Evolutionary conservation across 2,797 vertebrate genomes (phyloP).

Genomic region (Echiichthys vipera): DNA sequence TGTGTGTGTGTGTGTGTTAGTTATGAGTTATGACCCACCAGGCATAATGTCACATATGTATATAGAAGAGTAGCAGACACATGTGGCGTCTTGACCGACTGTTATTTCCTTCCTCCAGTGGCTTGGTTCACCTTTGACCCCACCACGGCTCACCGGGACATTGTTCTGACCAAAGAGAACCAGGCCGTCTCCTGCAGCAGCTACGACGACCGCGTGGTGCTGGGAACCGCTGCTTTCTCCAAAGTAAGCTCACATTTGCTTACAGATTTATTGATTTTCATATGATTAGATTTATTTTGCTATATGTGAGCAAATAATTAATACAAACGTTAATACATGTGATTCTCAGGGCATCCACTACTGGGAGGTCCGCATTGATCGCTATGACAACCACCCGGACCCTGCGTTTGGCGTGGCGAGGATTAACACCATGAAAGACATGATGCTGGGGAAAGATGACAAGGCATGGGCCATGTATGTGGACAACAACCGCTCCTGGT

Average conservation of each 20-base stretch:
- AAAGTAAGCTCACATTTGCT: conserved; percentile 74
- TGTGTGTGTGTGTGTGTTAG: no score
- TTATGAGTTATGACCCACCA: no score
- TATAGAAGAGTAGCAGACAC: no score
- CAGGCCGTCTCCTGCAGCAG: conserved; percentile 95
- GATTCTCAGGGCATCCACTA: conserved; percentile 89
- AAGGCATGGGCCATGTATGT: conserved; percentile 99
- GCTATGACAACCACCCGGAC: conserved; percentile 98
- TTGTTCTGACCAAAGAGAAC: conserved; percentile 95
- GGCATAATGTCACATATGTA: not conserved
- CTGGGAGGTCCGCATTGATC: conserved; percentile 95
- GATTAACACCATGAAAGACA: conserved; percentile 94
- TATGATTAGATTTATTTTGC: not conserved
- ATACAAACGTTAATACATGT: no score
- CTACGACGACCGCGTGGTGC: conserved; percentile 96
- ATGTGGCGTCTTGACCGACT: not conserved
- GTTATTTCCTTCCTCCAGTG: conserved; percentile 83
- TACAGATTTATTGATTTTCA: not conserved
- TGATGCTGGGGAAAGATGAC: conserved; percentile 96
- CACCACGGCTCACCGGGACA: conserved; percentile 94
- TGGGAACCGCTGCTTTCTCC: conserved; percentile 96
- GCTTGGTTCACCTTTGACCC: conserved; percentile 98
- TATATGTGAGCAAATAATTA: no score
- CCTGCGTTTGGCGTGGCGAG: conserved; percentile 96
- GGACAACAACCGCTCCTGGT: conserved; percentile 99